These are phyloP conservation scores for Cyprinodon diabolis DNA, from an alignment of 2,797 vertebrate genomes.

Conservation along the genomic window DNA sequence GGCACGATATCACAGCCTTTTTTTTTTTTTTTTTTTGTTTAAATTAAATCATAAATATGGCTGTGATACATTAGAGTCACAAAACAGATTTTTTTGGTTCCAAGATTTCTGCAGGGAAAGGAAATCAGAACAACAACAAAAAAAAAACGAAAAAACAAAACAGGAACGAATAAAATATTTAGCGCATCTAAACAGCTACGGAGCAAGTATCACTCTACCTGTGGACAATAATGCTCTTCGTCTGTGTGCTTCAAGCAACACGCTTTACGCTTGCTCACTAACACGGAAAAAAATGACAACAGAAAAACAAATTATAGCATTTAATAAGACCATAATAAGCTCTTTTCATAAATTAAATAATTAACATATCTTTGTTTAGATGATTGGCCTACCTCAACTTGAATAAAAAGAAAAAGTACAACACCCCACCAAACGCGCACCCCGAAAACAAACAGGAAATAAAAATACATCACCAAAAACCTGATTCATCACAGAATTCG, in stretches of 20 bases:
- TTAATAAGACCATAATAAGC: conserved; percentile 85
- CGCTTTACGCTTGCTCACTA: conserved; percentile 72
- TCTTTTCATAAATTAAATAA: conserved; percentile 90
- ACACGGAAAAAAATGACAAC: conserved; percentile 69
- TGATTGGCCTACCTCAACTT: conserved; percentile 84
- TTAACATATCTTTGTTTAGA: conserved; percentile 80
- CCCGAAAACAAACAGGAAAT: conserved; percentile 69
- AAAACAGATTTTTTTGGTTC: conserved; percentile 89
- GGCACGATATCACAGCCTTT: conserved; percentile 84
- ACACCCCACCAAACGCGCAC: conserved; percentile 56
- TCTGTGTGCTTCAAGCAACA: conserved; percentile 66
- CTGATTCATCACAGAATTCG: conserved; percentile 82
- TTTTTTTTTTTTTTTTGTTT: conserved; percentile 43
- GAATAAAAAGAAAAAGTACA: conserved; percentile 66
- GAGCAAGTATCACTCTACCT: conserved; percentile 76
- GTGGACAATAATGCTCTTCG: conserved; percentile 76
- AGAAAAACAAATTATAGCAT: conserved; percentile 77
- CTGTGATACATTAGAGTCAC: conserved; percentile 83
- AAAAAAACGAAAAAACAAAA: conserved; percentile 32
- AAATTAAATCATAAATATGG: conserved; percentile 88
- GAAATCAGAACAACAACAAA: conserved; percentile 58
- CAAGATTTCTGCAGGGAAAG: conserved; percentile 85
- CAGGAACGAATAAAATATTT: conserved; percentile 60
- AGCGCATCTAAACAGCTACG: conserved; percentile 78
- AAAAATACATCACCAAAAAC: conserved; percentile 84